These are phyloP conservation scores for Lypha dubia DNA, from an alignment of 2,888 invertebrate genomes.

Conservation along the genomic window DNA sequence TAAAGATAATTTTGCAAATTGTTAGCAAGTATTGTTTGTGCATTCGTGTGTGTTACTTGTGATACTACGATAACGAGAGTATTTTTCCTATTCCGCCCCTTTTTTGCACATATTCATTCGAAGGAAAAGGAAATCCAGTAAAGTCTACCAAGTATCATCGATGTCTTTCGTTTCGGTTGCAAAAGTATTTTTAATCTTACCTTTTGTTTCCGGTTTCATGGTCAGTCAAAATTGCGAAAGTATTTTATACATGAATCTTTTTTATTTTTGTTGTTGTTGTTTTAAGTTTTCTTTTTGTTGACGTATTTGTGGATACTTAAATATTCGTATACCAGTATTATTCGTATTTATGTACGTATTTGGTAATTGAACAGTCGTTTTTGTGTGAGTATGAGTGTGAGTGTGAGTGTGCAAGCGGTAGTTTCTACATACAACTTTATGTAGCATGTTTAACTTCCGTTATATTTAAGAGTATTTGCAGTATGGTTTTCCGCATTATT, in stretches of 20 bases:
- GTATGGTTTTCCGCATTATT: slow-evolving; percentile 58
- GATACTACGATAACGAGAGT: neutral
- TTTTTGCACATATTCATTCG: neutral
- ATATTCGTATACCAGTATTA: neutral
- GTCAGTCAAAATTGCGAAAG: slow-evolving; percentile 29
- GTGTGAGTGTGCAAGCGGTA: neutral
- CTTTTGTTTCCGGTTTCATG: slow-evolving; percentile 73
- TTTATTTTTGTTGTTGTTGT: neutral
- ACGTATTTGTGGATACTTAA: slow-evolving; percentile 8
- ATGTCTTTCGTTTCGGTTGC: slow-evolving; percentile 17
- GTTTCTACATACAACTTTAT: neutral
- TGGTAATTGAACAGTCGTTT: slow-evolving; percentile 10
- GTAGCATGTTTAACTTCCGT: slow-evolving; percentile 53
- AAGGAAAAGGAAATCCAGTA: slow-evolving; percentile 27
- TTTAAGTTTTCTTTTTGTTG: neutral
- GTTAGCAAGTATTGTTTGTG: slow-evolving; percentile 9
- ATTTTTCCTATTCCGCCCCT: neutral
- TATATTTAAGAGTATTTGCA: slow-evolving; percentile 39
- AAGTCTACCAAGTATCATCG: slow-evolving; percentile 19
- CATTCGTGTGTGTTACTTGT: neutral
- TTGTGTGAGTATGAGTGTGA: neutral
- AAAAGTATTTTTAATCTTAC: slow-evolving; percentile 68
- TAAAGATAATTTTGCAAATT: slow-evolving; percentile 22
- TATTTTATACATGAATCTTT: neutral
- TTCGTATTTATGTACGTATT: slow-evolving; percentile 7